phyloP scores from a whole-genome alignment of 2,797 vertebrate genomes.

The Graptemys geographica region DNA sequence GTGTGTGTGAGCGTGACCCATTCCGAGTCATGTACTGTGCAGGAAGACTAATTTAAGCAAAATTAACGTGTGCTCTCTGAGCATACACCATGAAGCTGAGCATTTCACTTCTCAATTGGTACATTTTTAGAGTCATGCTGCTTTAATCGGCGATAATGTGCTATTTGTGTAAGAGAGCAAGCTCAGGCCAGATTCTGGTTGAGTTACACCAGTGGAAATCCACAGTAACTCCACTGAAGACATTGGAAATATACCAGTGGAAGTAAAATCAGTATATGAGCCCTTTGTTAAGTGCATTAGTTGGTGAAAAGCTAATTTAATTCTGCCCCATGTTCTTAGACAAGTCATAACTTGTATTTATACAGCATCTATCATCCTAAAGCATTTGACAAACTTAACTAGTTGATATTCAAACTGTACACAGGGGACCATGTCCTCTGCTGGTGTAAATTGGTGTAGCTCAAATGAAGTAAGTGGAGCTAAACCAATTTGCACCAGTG shows the following conservation, averaged over 20 bases:
- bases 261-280: neutral
- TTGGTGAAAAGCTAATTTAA: neutral
- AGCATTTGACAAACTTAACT: neutral
- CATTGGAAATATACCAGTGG: neutral
- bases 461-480: neutral
- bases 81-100: neutral
- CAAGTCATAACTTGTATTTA: neutral
- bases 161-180: accelerated
- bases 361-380: neutral
- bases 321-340: neutral
- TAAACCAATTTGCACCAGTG: neutral
- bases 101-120: neutral
- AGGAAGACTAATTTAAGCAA: neutral
- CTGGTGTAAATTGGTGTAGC: neutral
- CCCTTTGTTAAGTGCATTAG: neutral
- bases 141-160: neutral
- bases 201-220: neutral
- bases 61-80: neutral
- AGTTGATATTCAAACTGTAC: neutral
- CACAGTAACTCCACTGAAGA: neutral
- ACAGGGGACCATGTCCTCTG: neutral
- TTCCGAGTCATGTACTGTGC: neutral
- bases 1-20: neutral
- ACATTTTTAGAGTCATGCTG: neutral
- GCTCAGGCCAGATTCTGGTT: neutral